Evolutionary conservation across 2,888 invertebrate genomes (phyloP).

Genomic region (Disparrhopalites patrizii): DNA sequence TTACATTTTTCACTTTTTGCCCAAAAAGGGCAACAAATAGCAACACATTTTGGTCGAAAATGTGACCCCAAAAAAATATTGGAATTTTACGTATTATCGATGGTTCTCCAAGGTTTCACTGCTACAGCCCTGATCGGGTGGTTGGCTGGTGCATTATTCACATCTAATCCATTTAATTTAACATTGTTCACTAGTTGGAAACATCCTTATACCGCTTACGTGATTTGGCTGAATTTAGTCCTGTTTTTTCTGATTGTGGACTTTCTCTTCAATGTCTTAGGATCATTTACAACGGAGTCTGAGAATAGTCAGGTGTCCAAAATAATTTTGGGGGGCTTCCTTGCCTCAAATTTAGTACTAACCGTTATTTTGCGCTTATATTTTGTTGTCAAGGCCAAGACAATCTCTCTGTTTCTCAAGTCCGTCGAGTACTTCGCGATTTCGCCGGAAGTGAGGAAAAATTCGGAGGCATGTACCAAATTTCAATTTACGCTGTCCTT

Average conservation of each 20-base stretch:
- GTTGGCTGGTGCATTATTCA: slow-evolving; percentile 1
- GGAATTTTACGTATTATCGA: no score
- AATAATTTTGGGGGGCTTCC: slow-evolving; percentile 7
- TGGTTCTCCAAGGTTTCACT: slow-evolving; percentile 12
- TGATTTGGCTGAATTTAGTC: slow-evolving; percentile 1
- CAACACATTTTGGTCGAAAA: no score
- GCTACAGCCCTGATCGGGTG: not conserved
- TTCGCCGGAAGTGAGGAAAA: not conserved
- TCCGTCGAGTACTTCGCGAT: not conserved
- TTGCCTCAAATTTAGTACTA: not conserved
- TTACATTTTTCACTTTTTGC: no score
- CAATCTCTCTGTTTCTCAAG: slow-evolving; percentile 3
- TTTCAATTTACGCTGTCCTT: not conserved
- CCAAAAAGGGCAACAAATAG: no score
- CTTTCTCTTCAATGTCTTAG: not conserved
- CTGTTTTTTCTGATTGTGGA: not conserved
- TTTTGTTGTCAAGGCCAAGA: slow-evolving; percentile 12
- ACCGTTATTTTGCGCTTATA: not conserved
- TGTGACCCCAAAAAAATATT: no score
- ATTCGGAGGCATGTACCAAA: not conserved
- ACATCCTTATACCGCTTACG: slow-evolving; percentile 1
- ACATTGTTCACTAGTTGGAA: slow-evolving; percentile 13
- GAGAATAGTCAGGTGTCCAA: not conserved
- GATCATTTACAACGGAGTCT: not conserved
- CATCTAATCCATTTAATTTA: slow-evolving; percentile 12